phyloP scores from a whole-genome alignment of 2,113 vertebrate species.

The Ceuthmochares aereus region DNA sequence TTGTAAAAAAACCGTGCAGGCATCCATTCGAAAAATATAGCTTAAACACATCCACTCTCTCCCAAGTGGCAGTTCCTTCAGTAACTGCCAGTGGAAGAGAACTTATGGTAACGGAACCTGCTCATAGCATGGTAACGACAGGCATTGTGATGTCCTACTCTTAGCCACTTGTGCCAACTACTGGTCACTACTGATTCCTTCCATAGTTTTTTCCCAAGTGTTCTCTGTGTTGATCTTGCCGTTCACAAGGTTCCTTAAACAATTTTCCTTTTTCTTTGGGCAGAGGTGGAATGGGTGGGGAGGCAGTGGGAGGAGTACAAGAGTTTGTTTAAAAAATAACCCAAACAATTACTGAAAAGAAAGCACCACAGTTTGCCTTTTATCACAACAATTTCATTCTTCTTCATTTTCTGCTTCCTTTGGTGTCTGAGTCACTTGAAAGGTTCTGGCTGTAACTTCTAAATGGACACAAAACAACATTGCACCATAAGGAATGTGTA shows the following conservation, averaged over 20 bases:
- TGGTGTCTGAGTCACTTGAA: not conserved
- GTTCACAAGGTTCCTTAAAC: not conserved
- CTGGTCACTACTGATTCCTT: not conserved
- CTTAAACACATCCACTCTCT: not conserved
- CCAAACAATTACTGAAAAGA: not conserved
- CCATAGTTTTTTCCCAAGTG: not conserved
- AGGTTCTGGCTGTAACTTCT: not conserved
- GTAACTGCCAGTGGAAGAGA: not conserved
- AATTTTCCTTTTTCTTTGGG: not conserved
- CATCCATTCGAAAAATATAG: not conserved
- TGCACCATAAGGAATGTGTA: slow-evolving; percentile 17
- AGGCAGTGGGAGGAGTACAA: not conserved
- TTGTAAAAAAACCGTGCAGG: not conserved
- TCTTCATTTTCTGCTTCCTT: slow-evolving; percentile 22
- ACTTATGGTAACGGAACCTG: not conserved
- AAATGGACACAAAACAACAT: not conserved
- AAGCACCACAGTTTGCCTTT: not conserved
- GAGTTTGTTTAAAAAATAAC: slow-evolving; percentile 7
- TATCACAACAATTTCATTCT: not conserved
- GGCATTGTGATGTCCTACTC: not conserved
- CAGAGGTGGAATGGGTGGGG: not conserved
- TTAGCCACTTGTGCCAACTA: slow-evolving; percentile 10
- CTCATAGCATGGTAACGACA: not conserved
- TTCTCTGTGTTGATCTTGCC: not conserved
- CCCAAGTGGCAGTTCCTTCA: not conserved